phyloP scores from a whole-genome alignment of 2,113 vertebrate species.

The Dipodomys ordii region DNA sequence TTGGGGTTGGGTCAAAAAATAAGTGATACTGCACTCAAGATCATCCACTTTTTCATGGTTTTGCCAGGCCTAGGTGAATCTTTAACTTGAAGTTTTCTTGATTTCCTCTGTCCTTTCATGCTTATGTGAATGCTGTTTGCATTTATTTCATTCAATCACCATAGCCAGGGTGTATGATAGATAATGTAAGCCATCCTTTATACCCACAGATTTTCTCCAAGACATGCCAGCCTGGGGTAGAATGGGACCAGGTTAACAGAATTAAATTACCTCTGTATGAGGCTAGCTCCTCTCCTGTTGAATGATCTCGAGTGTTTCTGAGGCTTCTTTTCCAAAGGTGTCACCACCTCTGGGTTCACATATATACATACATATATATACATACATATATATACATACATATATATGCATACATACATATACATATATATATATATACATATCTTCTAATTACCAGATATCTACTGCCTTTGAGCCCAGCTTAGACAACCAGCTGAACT shows the following conservation, averaged over 20 bases:
- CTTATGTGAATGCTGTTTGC: background rate
- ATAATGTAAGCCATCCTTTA: background rate
- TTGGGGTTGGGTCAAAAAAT: background rate
- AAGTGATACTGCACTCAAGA: background rate
- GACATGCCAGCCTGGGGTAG: background rate
- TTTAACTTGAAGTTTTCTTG: background rate
- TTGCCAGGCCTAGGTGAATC: background rate
- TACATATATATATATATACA: too few species aligned
- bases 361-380: too few species aligned
- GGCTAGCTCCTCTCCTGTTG: background rate
- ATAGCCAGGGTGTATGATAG: background rate
- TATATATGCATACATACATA: too few species aligned
- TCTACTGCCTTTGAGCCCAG: background rate
- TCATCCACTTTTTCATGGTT: background rate
- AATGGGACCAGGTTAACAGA: background rate
- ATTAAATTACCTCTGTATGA: background rate
- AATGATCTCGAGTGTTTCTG: background rate
- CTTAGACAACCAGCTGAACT: background rate
- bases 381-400: too few species aligned
- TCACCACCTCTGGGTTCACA: background rate
- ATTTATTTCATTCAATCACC: background rate
- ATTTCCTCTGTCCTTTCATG: background rate
- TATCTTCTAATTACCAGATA: background rate
- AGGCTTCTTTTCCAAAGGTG: background rate
- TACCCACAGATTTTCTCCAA: background rate